A percentile compares a stretch with the other conserved stretches of the same genome.
Conservation (phyloP, 1,140 invertebrate genomes). For the Lepidurus packardi region DNA sequence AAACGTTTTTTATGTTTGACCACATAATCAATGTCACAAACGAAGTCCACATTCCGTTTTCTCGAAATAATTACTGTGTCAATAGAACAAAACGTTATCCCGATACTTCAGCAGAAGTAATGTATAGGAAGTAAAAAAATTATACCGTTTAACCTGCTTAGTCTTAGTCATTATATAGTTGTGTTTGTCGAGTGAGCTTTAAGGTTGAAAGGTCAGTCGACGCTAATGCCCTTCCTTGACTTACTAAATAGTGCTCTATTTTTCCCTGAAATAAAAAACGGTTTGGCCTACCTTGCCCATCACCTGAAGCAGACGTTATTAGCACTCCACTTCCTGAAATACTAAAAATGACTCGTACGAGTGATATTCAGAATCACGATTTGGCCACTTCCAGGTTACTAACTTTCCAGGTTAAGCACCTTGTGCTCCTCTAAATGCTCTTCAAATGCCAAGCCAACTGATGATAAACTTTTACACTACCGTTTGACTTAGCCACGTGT, state of each 20-base stretch:
- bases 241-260: too few relatives aligned
- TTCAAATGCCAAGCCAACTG: neutral
- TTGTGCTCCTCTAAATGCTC: neutral
- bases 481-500: neutral
- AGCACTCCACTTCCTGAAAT: neutral
- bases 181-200: too few relatives aligned
- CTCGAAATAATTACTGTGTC: neutral
- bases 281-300: neutral
- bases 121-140: too few relatives aligned
- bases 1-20: neutral
- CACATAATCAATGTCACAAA: neutral
- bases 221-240: too few relatives aligned
- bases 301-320: neutral
- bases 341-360: too few relatives aligned
- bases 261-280: constrained; percentile 29
- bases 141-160: too few relatives aligned
- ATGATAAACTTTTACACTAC: neutral
- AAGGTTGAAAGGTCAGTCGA: too few relatives aligned
- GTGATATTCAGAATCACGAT: neutral
- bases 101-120: too few relatives aligned
- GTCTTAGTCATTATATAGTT: too few relatives aligned
- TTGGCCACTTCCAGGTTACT: neutral
- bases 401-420: neutral
- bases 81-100: neutral
- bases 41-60: too few relatives aligned